phyloP scores from a whole-genome alignment of 1,140 invertebrate genomes.

The Lepidurus arcticus region DNA sequence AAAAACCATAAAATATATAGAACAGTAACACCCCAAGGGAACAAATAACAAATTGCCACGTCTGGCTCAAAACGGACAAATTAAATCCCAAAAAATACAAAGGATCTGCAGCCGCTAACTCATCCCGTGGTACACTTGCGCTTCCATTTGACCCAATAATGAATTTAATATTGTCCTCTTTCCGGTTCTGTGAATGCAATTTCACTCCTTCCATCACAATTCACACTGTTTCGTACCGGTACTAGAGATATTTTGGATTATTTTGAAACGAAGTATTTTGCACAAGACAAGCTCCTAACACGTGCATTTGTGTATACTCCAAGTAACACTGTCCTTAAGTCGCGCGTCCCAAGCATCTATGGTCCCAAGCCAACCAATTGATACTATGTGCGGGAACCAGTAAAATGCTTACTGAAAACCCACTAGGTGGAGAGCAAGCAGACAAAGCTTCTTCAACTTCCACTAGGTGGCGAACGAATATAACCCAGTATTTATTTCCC shows the following conservation, averaged over 20 bases:
- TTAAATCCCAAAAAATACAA: slow-evolving; percentile 52
- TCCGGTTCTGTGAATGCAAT: neutral
- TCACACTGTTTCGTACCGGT: neutral
- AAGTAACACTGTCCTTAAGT: too few relatives aligned
- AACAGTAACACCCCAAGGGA: slow-evolving; percentile 75
- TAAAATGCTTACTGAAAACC: too few relatives aligned
- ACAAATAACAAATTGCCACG: slow-evolving; percentile 68
- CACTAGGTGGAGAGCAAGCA: too few relatives aligned
- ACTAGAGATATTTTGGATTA: neutral
- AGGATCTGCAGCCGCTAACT: neutral
- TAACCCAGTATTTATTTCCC: too few relatives aligned
- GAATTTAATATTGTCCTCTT: neutral
- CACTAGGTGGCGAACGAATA: too few relatives aligned
- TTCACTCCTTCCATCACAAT: neutral
- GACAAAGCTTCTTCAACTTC: too few relatives aligned
- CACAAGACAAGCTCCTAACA: neutral
- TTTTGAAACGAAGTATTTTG: neutral
- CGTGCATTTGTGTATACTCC: neutral
- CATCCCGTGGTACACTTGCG: neutral
- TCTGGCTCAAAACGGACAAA: slow-evolving; percentile 57
- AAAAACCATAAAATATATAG: slow-evolving; percentile 84
- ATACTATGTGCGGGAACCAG: too few relatives aligned
- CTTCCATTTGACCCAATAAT: neutral
- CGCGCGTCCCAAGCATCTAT: too few relatives aligned
- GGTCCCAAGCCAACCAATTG: too few relatives aligned